Conservation (phyloP, 2,888 invertebrate species). For the Yponomeuta malinellus region DNA sequence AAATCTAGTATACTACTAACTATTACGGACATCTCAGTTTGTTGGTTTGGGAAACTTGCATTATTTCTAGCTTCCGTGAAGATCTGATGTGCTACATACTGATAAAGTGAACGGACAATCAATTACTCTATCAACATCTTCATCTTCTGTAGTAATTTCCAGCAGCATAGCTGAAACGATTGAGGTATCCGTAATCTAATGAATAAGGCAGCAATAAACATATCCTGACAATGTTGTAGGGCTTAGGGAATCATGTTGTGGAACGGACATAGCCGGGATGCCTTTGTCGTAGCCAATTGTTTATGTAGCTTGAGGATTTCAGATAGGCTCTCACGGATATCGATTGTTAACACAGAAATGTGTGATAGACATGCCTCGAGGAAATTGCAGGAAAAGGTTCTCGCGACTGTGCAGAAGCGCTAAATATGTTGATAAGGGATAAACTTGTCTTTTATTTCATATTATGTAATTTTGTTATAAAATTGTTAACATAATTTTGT, state of each 20-base stretch:
- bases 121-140: neutral
- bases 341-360: neutral
- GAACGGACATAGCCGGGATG: constrained; percentile 3
- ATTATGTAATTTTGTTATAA: no score
- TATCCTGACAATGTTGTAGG: constrained; percentile 12
- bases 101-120: neutral
- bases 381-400: neutral
- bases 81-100: neutral
- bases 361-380: neutral
- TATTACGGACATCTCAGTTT: no score
- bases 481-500: no score
- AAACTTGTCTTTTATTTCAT: neutral
- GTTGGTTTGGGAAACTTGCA: no score
- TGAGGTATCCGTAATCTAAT: constrained; percentile 8
- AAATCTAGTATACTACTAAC: no score
- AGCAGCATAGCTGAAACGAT: neutral
- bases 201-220: neutral
- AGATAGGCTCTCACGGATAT: constrained; percentile 11
- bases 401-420: neutral
- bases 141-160: neutral
- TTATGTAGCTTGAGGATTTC: neutral
- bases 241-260: constrained; percentile 5
- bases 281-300: neutral
- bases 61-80: no score
- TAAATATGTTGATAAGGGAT: neutral